Evolutionary conservation across 2,888 invertebrate species (phyloP).

Genomic region (Spodoptera littoralis): DNA sequence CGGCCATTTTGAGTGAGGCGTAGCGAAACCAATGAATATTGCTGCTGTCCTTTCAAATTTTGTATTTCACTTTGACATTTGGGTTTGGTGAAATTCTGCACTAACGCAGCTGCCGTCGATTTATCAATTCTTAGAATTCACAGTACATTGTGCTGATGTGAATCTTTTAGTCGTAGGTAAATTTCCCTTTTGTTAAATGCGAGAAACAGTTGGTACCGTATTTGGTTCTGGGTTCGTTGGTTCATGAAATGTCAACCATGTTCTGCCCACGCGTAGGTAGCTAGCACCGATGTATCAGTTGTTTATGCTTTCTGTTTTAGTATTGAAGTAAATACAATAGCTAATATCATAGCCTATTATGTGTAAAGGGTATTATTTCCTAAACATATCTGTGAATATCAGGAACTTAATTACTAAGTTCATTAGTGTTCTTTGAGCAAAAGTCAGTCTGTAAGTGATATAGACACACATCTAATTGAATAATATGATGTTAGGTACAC

Average conservation of each 20-base stretch:
- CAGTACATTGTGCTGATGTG: constrained; percentile 37
- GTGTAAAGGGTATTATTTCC: too few relatives aligned
- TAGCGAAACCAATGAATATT: constrained; percentile 48
- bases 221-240: constrained; percentile 39
- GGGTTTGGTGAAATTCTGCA: constrained; percentile 50
- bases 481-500: too few relatives aligned
- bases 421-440: too few relatives aligned
- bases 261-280: constrained; percentile 3
- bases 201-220: constrained; percentile 27
- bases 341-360: too few relatives aligned
- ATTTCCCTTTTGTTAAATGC: constrained; percentile 34
- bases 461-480: too few relatives aligned
- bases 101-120: constrained; percentile 62
- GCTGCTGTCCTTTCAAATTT: constrained; percentile 22
- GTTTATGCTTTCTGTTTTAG: not conserved
- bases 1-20: constrained; percentile 39
- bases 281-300: too few relatives aligned
- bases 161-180: constrained; percentile 48
- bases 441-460: too few relatives aligned
- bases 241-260: constrained; percentile 30
- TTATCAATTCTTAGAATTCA: constrained; percentile 57
- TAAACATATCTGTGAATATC: too few relatives aligned
- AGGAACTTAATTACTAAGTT: too few relatives aligned
- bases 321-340: not conserved
- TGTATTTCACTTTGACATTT: constrained; percentile 38